Conservation (phyloP, 1,140 invertebrate genomes). For the Anthonomus grandis region DNA sequence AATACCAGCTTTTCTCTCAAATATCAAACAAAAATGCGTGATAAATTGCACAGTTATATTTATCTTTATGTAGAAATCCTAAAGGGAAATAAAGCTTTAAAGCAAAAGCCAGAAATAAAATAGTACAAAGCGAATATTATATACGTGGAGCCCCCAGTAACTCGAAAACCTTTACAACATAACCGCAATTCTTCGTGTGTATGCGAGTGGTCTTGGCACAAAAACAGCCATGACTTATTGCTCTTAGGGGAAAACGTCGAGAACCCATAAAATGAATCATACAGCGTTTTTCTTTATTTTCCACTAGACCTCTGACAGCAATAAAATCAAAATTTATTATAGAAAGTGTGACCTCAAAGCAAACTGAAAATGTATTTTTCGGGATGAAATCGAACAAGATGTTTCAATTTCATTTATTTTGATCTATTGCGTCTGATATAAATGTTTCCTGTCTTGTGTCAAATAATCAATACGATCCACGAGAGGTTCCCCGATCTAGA, state of each 20-base stretch:
- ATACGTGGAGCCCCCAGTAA: not conserved
- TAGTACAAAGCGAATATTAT: no score
- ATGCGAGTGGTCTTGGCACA: slow-evolving; percentile 15
- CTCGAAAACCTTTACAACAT: slow-evolving; percentile 11
- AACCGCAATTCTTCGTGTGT: slow-evolving; percentile 10
- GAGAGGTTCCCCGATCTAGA: no score
- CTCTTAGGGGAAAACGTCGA: slow-evolving; percentile 13
- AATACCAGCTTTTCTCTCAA: no score
- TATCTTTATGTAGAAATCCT: no score
- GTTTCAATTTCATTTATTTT: not conserved
- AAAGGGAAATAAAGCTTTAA: no score
- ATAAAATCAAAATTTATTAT: slow-evolving; percentile 21
- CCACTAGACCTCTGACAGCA: slow-evolving; percentile 8
- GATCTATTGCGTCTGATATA: no score
- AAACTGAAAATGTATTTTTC: not conserved
- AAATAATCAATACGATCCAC: no score
- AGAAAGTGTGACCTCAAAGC: not conserved
- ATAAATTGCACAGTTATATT: no score
- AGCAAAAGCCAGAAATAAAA: no score
- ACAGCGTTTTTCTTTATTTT: slow-evolving; percentile 18
- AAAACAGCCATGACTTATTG: slow-evolving; percentile 17
- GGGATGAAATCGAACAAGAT: not conserved
- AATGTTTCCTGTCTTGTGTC: no score
- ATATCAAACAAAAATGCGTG: no score
- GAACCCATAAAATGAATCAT: slow-evolving; percentile 24